Base-by-base conservation (phyloP, 2,113 vertebrate genomes). In the Monopterus albus region DNA sequence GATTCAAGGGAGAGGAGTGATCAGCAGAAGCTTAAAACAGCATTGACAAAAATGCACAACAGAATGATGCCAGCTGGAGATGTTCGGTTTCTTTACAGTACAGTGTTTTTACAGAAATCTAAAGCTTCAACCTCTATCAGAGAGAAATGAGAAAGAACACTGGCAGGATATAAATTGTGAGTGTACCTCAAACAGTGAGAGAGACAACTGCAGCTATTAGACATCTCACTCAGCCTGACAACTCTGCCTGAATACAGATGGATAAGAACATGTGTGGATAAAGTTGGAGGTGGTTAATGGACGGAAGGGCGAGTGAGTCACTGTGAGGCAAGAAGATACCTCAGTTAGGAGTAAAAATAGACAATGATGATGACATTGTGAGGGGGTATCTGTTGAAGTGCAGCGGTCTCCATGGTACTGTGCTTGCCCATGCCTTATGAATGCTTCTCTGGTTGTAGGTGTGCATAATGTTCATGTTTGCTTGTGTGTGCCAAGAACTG, bases 321-420 rank as follows among this genome's bases (percentile, higher is more conserved):
- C 49, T 25, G n/a, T 11, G 51, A 65, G n/a, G 78, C 39, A 56
- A 56, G 50, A 51, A 66, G 26, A 70, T 57, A 33, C 64, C 50
- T 79, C 61, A 39, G 52, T 47, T 26, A 7, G 29, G 69, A 75
- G 67, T 78, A 81, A 88, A 84, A 86, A 83, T 84, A 89, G 78
- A 81, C 52, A 40, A 36, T 5, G 20, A 72, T 20, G 63, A 78
- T 65, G 71, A 62, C 62, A 79, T 25, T 29, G 51, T 64, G 67
- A 1, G 70, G 52, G 75, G 55, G 69, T 0, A 31, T 75, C 39
- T 43, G 31, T 9, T 53, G 38, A 65, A 45, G 63, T 51, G 62
- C 23, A 55, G 12, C 21, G 26, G 40, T 62, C 47, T 80, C 61
- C 20, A 57, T 49, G 47, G 46, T 42, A 50, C 38, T 2, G 6